Percentiles rank a stretch among this genome's conserved stretches.
Conservation (phyloP, 2,113 vertebrate species). For the Monopterus albus region DNA sequence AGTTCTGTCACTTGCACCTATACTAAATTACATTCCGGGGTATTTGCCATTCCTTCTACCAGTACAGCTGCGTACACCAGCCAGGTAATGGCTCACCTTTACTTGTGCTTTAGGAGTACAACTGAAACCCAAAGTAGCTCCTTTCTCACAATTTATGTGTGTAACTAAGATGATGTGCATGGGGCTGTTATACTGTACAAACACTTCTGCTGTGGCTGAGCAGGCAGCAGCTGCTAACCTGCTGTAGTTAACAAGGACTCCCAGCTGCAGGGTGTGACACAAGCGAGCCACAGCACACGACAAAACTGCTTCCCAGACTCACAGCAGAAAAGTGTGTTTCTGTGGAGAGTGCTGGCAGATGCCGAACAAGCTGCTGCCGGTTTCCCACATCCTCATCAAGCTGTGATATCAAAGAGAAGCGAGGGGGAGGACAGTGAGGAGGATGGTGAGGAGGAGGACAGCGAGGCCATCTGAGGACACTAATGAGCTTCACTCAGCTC, state of each 20-base stretch:
- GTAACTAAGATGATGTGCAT: too few species aligned
- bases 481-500: slow-evolving; percentile 35
- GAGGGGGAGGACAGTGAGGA: neutral
- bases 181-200: too few species aligned
- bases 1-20: too few species aligned
- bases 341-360: neutral
- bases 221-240: slow-evolving; percentile 12
- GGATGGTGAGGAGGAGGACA: neutral
- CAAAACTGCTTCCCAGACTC: neutral
- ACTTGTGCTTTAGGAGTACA: too few species aligned
- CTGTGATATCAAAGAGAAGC: neutral
- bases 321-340: neutral
- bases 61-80: too few species aligned
- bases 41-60: too few species aligned
- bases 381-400: neutral
- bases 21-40: too few species aligned
- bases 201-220: neutral
- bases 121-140: too few species aligned
- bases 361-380: neutral
- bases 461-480: slow-evolving; percentile 62
- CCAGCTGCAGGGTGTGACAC: neutral
- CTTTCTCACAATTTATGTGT: too few species aligned
- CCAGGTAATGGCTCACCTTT: too few species aligned
- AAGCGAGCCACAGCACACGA: neutral
- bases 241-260: neutral